phyloP scores from a whole-genome alignment of 2,797 vertebrate species.

The Oreortyx pictus region DNA sequence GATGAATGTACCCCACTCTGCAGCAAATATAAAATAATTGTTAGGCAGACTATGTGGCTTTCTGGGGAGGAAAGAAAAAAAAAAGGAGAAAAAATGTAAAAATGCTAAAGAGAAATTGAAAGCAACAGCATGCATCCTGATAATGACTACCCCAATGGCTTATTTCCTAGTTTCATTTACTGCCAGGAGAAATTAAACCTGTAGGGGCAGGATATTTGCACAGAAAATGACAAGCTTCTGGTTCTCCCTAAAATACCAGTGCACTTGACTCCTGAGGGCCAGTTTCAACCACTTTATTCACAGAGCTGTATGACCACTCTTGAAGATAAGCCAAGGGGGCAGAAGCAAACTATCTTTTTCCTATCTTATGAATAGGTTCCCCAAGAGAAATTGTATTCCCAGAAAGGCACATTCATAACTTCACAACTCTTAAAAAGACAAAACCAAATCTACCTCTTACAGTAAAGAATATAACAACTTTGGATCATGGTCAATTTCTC shows the following conservation, averaged over 20 bases:
- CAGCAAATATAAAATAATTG: conserved; percentile 57
- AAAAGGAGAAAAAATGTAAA: not conserved
- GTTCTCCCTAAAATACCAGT: not conserved
- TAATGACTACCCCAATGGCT: conserved; percentile 4
- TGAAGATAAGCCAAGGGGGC: not conserved
- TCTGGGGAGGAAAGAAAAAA: not conserved
- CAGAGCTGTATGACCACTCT: fast-evolving
- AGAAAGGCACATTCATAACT: not conserved
- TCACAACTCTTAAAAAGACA: not conserved
- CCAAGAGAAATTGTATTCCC: not conserved
- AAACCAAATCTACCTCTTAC: not conserved
- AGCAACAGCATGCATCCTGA: conserved; percentile 12
- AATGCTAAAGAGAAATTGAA: not conserved
- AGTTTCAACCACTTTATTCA: not conserved
- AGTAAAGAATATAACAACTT: not conserved
- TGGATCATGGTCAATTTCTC: not conserved
- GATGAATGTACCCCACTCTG: conserved; percentile 32
- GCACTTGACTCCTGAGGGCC: not conserved
- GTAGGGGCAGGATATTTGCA: not conserved
- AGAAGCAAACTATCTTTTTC: not conserved
- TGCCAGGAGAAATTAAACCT: conserved; percentile 7
- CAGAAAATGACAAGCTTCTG: not conserved
- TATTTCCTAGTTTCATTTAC: conserved; percentile 34
- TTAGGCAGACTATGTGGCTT: not conserved
- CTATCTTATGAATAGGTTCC: not conserved